A percentile compares a stretch with the other conserved stretches of the same genome.
These are phyloP conservation scores for Mesoclemmys tuberculata DNA, from an alignment of 2,113 vertebrate species.

Conservation along the genomic window DNA sequence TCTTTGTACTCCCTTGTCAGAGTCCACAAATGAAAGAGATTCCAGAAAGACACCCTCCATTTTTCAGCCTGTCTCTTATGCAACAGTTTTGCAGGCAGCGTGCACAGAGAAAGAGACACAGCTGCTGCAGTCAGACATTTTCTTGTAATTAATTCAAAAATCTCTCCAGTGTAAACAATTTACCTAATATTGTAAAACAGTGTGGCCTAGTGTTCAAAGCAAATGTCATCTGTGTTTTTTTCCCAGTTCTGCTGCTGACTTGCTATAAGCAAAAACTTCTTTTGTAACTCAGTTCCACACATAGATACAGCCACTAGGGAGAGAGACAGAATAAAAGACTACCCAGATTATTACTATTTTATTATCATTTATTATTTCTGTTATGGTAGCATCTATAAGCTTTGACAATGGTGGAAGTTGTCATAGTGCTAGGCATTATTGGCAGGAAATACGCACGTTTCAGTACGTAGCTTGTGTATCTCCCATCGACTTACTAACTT, in stretches of 20 bases:
- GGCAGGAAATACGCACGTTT: too few species aligned
- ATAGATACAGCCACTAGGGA: background rate
- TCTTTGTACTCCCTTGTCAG: too few species aligned
- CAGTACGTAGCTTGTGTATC: too few species aligned
- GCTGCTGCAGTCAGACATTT: background rate
- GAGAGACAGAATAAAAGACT: background rate
- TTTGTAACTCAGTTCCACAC: background rate
- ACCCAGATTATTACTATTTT: background rate
- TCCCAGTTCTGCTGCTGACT: background rate
- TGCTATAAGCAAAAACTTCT: background rate
- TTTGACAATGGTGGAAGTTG: background rate
- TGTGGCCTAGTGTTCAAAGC: fast-evolving
- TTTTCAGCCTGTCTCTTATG: background rate
- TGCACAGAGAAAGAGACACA: background rate
- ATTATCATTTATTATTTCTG: too few species aligned
- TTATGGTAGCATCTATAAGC: background rate
- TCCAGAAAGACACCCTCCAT: background rate
- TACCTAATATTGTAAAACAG: background rate
- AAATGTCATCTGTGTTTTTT: background rate
- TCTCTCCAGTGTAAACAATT: background rate
- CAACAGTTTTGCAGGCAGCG: background rate
- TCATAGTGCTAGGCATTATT: background rate
- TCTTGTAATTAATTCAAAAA: background rate
- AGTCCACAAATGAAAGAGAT: background rate
- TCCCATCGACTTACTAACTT: too few species aligned